phyloP scores from a whole-genome alignment of 1,140 invertebrate genomes.

The Bombyx mandarina region DNA sequence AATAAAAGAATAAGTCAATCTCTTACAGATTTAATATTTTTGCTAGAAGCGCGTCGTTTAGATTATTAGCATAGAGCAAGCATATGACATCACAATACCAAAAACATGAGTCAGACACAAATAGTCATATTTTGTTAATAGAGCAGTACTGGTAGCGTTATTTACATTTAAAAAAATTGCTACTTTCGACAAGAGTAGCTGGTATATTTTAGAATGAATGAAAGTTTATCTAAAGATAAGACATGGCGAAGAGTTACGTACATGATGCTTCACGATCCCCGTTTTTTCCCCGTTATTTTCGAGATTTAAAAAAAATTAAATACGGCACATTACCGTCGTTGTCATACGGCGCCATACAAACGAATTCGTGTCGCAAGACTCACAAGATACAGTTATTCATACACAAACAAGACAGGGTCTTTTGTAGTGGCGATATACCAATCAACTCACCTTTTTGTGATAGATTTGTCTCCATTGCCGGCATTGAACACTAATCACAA shows the following conservation, averaged over 20 bases:
- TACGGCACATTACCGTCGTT: background rate
- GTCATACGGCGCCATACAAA: conserved; percentile 28
- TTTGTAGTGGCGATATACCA: conserved; percentile 27
- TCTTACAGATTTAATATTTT: too few species aligned
- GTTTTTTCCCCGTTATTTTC: too few species aligned
- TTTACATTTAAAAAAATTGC: too few species aligned
- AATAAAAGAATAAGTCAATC: too few species aligned
- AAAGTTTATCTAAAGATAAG: too few species aligned
- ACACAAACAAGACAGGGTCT: conserved; percentile 55
- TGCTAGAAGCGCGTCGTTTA: conserved; percentile 18
- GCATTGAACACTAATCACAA: conserved; percentile 48
- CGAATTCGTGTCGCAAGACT: conserved; percentile 53
- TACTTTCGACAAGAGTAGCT: too few species aligned
- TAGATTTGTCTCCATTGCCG: conserved; percentile 56
- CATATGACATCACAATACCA: conserved; percentile 61
- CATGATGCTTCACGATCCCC: too few species aligned
- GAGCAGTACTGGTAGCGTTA: too few species aligned
- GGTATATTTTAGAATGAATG: too few species aligned
- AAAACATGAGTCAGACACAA: conserved; percentile 46
- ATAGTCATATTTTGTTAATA: too few species aligned
- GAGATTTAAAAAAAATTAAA: too few species aligned
- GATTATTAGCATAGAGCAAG: conserved; percentile 48
- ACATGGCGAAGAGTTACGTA: too few species aligned
- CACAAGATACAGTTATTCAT: conserved; percentile 64
- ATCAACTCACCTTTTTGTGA: conserved; percentile 59